Evolutionary conservation across 2,888 invertebrate species (phyloP), one percentile per base, ranked within the genome.

Genomic region (Neocrepidodera transversa): DNA sequence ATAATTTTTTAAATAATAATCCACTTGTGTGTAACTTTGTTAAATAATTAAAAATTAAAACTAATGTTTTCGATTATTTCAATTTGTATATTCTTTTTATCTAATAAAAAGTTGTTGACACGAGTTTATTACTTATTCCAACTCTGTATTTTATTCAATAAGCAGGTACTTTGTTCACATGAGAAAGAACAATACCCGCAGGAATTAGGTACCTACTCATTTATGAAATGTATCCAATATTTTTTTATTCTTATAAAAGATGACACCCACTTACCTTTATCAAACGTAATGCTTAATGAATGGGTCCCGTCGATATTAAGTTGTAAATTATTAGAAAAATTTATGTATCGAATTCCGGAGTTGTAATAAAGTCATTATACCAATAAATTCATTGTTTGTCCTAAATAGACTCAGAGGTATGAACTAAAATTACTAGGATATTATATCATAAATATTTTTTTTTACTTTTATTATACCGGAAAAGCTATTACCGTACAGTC

Each of bases 291-390:
- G 30, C 42, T 28, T 42, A 52, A 51, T 40, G 38, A 51, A 51
- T 51, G 17, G 38, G 26, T 52, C 42, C 40, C 26, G 23, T 52
- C 40, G 11, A 52, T 42, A 52, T 52, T 52, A 52, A 42, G 52
- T 52, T 52, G 42, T 52, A 52, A 42, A 52, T 18, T 52, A 52
- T 52, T 42, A 42, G 28, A 40, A 42, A 42, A 52, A 28, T 28
- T 13, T 35, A 42, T 26, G 52, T 30, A 14, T 13, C 17, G 26
- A 14, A 20, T 17, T 17, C 30, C 42, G 13, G 42, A 14, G 28
- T 30, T 10, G 52, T 52, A 52, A 52, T 52, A 52, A 52, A 52
- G 52, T 36, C 52, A 52, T 52, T 52, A 52, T 28, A 52, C 17
- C 52, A 42, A 52, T 52, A 52, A 52, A 52, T 52, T 52, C 35